Conservation (phyloP, 2,888 invertebrate species). For the Agonum fuliginosum region DNA sequence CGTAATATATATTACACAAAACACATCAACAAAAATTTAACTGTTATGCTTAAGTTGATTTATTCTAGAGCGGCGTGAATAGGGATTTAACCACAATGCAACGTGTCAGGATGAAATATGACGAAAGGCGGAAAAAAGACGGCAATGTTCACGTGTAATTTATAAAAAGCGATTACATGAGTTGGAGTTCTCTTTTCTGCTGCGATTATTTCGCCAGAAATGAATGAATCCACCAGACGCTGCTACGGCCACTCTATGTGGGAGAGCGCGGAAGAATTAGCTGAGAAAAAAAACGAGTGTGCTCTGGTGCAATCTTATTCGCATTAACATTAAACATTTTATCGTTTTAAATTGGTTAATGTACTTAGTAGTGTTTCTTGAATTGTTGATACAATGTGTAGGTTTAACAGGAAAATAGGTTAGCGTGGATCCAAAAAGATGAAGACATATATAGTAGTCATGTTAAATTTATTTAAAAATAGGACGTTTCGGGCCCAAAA, state of each 20-base stretch:
- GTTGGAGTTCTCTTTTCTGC: slow-evolving; percentile 36
- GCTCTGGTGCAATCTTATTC: no score
- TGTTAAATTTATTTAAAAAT: no score
- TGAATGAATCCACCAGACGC: slow-evolving; percentile 23
- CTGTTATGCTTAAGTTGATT: slow-evolving; percentile 57
- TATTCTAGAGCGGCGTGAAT: slow-evolving; percentile 47
- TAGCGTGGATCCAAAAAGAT: no score
- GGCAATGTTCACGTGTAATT: slow-evolving; percentile 55
- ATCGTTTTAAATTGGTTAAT: no score
- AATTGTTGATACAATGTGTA: no score
- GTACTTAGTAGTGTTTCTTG: no score
- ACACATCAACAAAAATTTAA: slow-evolving; percentile 57
- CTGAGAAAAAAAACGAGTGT: not conserved
- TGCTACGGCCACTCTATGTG: not conserved
- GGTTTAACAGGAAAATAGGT: no score
- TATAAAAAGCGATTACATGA: slow-evolving; percentile 56
- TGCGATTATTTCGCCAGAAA: slow-evolving; percentile 51
- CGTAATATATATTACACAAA: slow-evolving; percentile 56
- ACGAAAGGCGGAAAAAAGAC: slow-evolving; percentile 46
- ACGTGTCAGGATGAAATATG: slow-evolving; percentile 56
- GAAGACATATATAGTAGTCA: no score
- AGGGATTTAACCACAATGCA: slow-evolving; percentile 57
- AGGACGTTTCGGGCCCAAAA: no score
- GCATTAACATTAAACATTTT: no score
- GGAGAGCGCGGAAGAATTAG: not conserved